phyloP scores from a whole-genome alignment of 1,140 invertebrate genomes.

The Pseudomyrmex flavicornis region DNA sequence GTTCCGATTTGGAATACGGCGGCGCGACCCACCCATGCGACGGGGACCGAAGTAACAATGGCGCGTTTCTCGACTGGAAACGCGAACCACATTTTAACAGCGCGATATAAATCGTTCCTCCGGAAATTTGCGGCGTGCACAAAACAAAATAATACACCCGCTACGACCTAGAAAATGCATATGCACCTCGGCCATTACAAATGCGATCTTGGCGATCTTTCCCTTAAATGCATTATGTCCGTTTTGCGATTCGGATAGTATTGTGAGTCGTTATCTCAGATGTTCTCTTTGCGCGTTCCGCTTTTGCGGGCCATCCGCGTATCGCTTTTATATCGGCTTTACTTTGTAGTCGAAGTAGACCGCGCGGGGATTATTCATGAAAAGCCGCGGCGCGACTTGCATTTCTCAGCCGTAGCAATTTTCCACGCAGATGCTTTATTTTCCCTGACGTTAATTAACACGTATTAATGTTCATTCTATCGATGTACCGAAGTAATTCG shows the following conservation, averaged over 20 bases:
- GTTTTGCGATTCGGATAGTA: slow-evolving; percentile 23
- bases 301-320: neutral
- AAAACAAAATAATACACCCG: no score
- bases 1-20: neutral
- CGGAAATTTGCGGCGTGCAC: no score
- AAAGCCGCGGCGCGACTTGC: neutral
- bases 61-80: neutral
- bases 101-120: slow-evolving; percentile 16
- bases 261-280: slow-evolving; percentile 53
- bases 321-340: slow-evolving; percentile 43
- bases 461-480: no score
- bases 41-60: neutral
- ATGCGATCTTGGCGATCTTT: slow-evolving; percentile 15
- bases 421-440: neutral
- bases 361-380: neutral
- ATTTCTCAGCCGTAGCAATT: neutral
- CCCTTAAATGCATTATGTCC: neutral
- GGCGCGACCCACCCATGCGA: neutral
- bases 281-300: slow-evolving; percentile 29
- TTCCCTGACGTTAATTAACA: neutral
- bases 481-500: no score
- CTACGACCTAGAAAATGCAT: neutral
- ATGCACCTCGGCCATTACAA: neutral
- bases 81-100: neutral
- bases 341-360: no score